phyloP scores from a whole-genome alignment of 1,140 invertebrate genomes.

The Rhopalosiphum maidis region DNA sequence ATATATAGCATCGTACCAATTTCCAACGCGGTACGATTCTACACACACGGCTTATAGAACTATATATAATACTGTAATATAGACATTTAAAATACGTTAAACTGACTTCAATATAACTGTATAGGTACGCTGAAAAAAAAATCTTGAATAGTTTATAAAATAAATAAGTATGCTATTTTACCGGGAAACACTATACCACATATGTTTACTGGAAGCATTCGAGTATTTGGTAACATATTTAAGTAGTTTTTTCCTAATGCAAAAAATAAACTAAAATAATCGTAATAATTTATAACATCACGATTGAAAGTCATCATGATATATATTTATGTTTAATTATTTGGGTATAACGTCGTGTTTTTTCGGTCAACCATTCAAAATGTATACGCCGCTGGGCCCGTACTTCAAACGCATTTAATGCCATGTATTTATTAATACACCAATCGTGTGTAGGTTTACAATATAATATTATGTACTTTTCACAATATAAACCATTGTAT shows the following conservation, averaged over 20 bases:
- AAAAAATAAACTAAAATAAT: background rate
- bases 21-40: background rate
- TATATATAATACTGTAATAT: background rate
- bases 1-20: background rate
- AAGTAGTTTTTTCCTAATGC: background rate
- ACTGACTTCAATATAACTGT: background rate
- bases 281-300: background rate
- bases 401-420: background rate
- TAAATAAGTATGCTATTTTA: background rate
- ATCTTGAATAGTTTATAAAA: background rate
- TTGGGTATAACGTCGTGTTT: background rate
- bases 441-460: background rate
- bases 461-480: background rate
- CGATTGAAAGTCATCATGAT: background rate
- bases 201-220: background rate
- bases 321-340: background rate
- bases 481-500: background rate
- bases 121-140: background rate
- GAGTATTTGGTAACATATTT: background rate
- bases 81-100: background rate
- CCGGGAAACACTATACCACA: background rate
- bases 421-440: background rate
- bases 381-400: too few relatives aligned
- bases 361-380: background rate
- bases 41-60: background rate